phyloP scores from a whole-genome alignment of 2,797 vertebrate species.

The Poeciliopsis gracilis region DNA sequence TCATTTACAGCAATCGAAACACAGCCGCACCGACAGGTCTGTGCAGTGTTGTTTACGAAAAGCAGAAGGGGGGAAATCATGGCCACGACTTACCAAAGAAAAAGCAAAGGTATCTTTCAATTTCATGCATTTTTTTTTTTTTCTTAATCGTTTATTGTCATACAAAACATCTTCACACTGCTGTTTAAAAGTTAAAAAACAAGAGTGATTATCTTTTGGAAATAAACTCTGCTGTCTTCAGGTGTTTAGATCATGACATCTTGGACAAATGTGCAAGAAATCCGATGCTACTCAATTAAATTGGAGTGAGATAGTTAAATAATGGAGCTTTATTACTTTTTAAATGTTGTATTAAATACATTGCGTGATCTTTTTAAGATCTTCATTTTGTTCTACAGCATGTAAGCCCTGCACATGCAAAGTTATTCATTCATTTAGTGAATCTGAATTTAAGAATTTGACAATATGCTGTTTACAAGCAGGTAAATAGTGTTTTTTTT shows the following conservation, averaged over 20 bases:
- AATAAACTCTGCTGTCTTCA: neutral
- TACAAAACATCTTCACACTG: too few species aligned
- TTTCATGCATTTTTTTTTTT: neutral
- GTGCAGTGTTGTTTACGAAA: slow-evolving; percentile 97
- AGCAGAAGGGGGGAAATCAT: slow-evolving; percentile 91
- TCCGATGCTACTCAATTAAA: neutral
- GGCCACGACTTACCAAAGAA: slow-evolving; percentile 96
- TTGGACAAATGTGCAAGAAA: neutral
- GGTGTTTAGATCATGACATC: neutral
- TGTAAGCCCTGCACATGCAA: neutral
- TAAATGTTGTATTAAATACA: neutral
- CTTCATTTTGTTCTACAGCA: neutral
- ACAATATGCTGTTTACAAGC: too few species aligned
- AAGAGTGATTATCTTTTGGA: neutral
- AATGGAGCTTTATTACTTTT: neutral
- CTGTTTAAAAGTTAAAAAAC: neutral
- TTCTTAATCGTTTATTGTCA: neutral
- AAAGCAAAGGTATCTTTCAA: slow-evolving; percentile 87
- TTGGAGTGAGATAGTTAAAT: neutral
- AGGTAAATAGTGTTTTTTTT: neutral
- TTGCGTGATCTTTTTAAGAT: neutral
- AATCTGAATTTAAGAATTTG: neutral
- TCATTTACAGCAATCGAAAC: slow-evolving; percentile 88
- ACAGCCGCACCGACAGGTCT: slow-evolving; percentile 97
- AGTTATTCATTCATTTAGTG: neutral